Percentiles rank a stretch among this genome's conserved stretches.
Evolutionary conservation across 2,797 vertebrate genomes (phyloP).

Genomic region (Diceros bicornis): DNA sequence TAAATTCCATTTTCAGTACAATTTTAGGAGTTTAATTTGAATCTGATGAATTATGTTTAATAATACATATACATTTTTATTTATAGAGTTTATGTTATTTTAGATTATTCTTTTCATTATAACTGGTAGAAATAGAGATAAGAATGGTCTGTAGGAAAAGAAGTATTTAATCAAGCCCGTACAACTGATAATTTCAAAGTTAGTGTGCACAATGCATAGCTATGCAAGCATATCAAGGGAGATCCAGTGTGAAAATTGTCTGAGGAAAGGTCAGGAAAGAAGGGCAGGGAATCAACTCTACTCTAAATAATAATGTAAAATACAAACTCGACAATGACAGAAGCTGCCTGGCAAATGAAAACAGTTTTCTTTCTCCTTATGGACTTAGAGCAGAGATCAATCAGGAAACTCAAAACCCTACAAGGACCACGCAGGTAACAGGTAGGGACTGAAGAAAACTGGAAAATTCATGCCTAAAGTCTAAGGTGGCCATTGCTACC

Average conservation of each 20-base stretch:
- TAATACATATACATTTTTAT: slow-evolving; percentile 66
- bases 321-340: not conserved
- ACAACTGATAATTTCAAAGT: not conserved
- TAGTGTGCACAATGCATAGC: too few relatives aligned
- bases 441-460: not conserved
- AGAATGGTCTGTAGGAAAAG: not conserved
- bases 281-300: not conserved
- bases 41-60: slow-evolving; percentile 65
- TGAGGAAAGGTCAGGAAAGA: not conserved
- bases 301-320: not conserved
- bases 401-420: not conserved
- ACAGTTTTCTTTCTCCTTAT: not conserved
- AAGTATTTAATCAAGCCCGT: slow-evolving; percentile 1
- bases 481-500: not conserved
- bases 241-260: not conserved
- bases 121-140: not conserved
- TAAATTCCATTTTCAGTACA: slow-evolving; percentile 60
- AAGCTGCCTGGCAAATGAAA: not conserved
- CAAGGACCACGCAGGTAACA: not conserved
- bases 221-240: not conserved
- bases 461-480: not conserved
- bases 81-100: slow-evolving; percentile 34
- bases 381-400: not conserved
- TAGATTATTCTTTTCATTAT: slow-evolving; percentile 51
- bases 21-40: slow-evolving; percentile 64